Base-by-base conservation (phyloP, 1,140 invertebrate genomes). In the Drosophila saltans region DNA sequence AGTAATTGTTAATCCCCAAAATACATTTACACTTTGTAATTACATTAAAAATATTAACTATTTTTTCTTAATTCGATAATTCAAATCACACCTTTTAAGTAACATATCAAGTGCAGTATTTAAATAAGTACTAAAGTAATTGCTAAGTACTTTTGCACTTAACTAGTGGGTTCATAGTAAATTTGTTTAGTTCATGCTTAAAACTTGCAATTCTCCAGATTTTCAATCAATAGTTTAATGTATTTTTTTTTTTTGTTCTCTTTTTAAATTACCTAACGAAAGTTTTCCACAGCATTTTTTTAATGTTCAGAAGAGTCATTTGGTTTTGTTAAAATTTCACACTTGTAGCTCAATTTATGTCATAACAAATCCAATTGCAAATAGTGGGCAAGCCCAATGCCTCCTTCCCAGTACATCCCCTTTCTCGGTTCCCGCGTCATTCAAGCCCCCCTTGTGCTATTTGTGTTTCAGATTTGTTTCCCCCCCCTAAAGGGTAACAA, bases 271-370 rank as follows among this genome's bases (percentile, higher is more conserved):
- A 77, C 73, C 56, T 66, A 69, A 77, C 56, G 41, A 57, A 48
- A 66, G 61, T 77, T 77, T 70, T 74, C 56, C 45, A 77, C 70
- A 70, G 77, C 71, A 26, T 65, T 76, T 65, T 76, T 69, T 77
- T 76, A 70, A 72, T 26, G 43, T 69, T 48, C 45, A 1, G 7
- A 48, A 48, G 45, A 40, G 69, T 45, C 57, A 26, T 33, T 62
- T 64, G 4, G 48, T 57, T 48, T 52, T 52, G 45, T 52, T 52
- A 7, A 58, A 63, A 69, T 69, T 83, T 83, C 72, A 64, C 80
- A 83, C 80, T 83, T 78, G 66, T 62, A 40, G 55, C 72, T 52
- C 56, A 64, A 71, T 80, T 78, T 11, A 63, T 59, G 72, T 69
- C 80, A 65, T 72, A 69, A 80, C 76, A 61, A 2, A 16, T 39